Percentiles rank a stretch among this genome's conserved stretches.
These are phyloP conservation scores for Drosophila sturtevanti DNA, from an alignment of 1,140 invertebrate species.

Conservation along the genomic window DNA sequence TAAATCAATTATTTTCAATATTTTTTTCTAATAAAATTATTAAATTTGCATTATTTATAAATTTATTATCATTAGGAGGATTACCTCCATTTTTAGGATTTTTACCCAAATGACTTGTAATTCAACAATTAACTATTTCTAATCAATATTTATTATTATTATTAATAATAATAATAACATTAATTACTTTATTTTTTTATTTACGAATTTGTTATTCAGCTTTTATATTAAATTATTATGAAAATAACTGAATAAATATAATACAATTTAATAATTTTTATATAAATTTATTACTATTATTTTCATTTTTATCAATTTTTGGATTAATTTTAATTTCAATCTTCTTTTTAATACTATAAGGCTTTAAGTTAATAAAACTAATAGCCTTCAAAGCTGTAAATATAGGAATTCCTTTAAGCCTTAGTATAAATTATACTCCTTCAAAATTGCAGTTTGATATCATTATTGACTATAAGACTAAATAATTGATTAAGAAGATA, in stretches of 20 bases:
- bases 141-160: constrained; percentile 79
- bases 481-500: constrained; percentile 82
- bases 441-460: constrained; percentile 85
- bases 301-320: constrained; percentile 77
- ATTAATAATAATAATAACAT: constrained; percentile 83
- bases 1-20: no score
- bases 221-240: no score
- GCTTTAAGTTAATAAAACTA: constrained; percentile 85
- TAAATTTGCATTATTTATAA: constrained; percentile 82
- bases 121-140: no score
- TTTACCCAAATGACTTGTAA: constrained; percentile 84
- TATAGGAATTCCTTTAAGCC: constrained; percentile 83
- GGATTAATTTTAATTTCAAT: no score
- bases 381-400: constrained; percentile 85
- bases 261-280: constrained; percentile 38
- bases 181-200: constrained; percentile 83
- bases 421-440: constrained; percentile 82
- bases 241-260: constrained; percentile 68
- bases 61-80: constrained; percentile 84
- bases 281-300: constrained; percentile 69
- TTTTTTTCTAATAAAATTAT: no score
- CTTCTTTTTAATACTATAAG: constrained; percentile 82
- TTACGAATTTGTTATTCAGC: no score
- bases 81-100: constrained; percentile 84
- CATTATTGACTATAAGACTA: constrained; percentile 83